Evolutionary conservation across 2,113 vertebrate genomes (phyloP).

Genomic region (Stercorarius parasiticus): DNA sequence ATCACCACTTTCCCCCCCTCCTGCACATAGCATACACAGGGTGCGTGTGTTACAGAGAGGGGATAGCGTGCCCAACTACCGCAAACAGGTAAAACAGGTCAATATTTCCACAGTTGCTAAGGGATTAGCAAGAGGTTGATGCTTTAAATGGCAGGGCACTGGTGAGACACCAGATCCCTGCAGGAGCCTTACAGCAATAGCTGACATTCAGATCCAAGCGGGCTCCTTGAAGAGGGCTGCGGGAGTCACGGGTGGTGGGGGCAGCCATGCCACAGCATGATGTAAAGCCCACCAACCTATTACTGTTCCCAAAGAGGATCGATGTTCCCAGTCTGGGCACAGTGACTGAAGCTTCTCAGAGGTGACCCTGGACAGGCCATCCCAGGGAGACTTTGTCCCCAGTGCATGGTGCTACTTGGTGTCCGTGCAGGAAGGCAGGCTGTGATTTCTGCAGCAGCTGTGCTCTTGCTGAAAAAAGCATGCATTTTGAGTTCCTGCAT

Average conservation of each 20-base stretch:
- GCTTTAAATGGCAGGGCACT: slow-evolving; percentile 31
- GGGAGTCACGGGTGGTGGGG: background rate
- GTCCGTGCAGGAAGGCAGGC: background rate
- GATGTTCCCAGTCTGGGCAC: background rate
- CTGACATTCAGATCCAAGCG: slow-evolving; percentile 5
- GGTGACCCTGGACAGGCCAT: rapidly evolving
- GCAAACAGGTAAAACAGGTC: background rate
- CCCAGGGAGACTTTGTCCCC: background rate
- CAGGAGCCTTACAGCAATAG: slow-evolving; percentile 25
- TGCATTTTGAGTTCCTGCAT: background rate
- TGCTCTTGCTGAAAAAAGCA: background rate
- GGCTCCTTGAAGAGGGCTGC: background rate
- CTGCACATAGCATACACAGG: rapidly evolving
- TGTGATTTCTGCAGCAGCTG: background rate
- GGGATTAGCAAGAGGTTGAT: background rate
- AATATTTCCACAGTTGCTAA: background rate
- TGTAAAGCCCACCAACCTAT: background rate
- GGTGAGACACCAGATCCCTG: background rate
- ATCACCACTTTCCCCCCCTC: background rate
- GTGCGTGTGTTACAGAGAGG: background rate
- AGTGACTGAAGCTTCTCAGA: background rate
- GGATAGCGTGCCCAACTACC: background rate
- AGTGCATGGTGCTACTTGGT: rapidly evolving
- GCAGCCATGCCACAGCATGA: background rate
- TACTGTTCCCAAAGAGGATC: background rate